Evolutionary conservation across 2,113 vertebrate genomes (phyloP).

Genomic region (Brachyhypopomus gauderio): DNA sequence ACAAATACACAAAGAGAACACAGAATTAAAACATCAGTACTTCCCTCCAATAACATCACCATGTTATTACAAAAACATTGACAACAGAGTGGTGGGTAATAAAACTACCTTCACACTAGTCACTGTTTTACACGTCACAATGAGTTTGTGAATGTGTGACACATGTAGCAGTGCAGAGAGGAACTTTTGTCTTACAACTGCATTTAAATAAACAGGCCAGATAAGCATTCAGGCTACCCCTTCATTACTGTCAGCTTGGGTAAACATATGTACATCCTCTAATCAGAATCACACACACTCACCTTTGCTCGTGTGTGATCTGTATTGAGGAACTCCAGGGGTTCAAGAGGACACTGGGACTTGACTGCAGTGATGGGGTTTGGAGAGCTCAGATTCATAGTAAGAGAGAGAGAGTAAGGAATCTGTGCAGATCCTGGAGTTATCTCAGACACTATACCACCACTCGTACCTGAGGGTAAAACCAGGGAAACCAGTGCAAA

Average conservation of each 20-base stretch:
- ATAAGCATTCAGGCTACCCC: too few species aligned
- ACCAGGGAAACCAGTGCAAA: neutral
- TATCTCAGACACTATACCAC: constrained; percentile 51
- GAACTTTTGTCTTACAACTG: too few species aligned
- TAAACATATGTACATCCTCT: too few species aligned
- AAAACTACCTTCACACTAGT: too few species aligned
- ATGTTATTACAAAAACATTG: too few species aligned
- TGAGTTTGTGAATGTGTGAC: too few species aligned
- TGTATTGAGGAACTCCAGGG: constrained; percentile 67
- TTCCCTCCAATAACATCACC: neutral
- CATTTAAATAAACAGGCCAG: too few species aligned
- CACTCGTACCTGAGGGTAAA: constrained; percentile 57
- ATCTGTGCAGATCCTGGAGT: constrained; percentile 62
- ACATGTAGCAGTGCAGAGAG: too few species aligned
- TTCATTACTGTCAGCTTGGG: too few species aligned
- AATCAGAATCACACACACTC: constrained; percentile 8
- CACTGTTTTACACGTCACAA: too few species aligned
- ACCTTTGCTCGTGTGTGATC: constrained; percentile 76
- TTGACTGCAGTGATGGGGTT: constrained; percentile 75
- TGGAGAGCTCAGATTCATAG: constrained; percentile 69
- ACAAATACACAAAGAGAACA: neutral
- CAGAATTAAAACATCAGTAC: neutral
- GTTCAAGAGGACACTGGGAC: constrained; percentile 73
- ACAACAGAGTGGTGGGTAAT: too few species aligned
- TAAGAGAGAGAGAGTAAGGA: constrained; percentile 77